Conservation (phyloP, 2,113 vertebrate species). For the Antechinus flavipes region DNA sequence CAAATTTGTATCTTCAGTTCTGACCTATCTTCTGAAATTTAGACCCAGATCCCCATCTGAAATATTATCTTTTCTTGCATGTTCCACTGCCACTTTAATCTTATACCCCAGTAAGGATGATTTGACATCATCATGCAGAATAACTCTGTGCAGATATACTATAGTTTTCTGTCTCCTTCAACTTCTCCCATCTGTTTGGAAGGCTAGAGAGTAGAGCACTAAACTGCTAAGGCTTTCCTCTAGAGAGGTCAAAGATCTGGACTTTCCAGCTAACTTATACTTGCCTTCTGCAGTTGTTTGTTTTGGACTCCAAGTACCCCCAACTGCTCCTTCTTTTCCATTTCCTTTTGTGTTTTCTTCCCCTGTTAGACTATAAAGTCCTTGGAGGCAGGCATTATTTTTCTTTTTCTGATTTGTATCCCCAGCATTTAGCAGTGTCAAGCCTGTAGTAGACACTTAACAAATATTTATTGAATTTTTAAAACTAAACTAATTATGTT, state of each 20-base stretch:
- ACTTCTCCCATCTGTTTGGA: not conserved
- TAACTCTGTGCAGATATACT: not conserved
- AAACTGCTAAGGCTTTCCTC: not conserved
- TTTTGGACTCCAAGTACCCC: not conserved
- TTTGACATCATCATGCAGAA: not conserved
- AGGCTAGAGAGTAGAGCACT: not conserved
- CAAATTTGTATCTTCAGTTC: not conserved
- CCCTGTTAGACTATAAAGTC: not conserved
- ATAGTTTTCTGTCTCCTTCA: not conserved
- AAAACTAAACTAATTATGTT: not conserved
- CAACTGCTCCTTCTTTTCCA: not conserved
- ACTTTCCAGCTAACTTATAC: not conserved
- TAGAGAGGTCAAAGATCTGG: not conserved
- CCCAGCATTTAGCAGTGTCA: not conserved
- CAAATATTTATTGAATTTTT: not conserved
- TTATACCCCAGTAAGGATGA: not conserved
- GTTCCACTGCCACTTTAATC: not conserved
- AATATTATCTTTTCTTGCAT: not conserved
- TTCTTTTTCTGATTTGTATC: not conserved
- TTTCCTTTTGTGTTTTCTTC: not conserved
- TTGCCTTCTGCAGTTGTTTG: not conserved
- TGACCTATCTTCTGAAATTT: not conserved
- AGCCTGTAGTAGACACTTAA: not conserved
- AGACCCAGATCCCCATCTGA: not conserved
- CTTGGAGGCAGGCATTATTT: not conserved